Evolutionary conservation across 2,797 vertebrate genomes (phyloP).

Genomic region (Ibycter americanus): DNA sequence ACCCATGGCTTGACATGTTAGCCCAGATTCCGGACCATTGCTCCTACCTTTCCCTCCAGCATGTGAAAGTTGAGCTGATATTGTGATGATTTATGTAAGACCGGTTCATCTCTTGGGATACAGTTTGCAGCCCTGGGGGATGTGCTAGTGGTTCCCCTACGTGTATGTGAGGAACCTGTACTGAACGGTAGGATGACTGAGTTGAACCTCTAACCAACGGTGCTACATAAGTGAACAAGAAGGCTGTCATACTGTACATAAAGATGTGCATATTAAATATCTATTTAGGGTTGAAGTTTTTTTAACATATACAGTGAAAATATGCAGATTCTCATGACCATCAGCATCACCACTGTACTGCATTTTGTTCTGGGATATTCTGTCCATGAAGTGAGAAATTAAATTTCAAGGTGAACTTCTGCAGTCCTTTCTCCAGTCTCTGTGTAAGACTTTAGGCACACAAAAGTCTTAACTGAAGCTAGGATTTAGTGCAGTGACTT

Average conservation of each 20-base stretch:
- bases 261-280: background rate
- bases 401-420: background rate
- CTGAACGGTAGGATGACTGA: fast-evolving
- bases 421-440: background rate
- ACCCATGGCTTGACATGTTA: fast-evolving
- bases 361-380: background rate
- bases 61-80: background rate
- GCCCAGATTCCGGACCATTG: background rate
- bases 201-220: background rate
- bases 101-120: background rate
- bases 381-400: background rate
- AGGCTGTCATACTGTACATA: background rate
- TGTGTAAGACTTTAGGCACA: background rate
- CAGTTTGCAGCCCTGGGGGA: background rate
- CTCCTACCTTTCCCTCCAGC: background rate
- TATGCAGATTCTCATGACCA: background rate
- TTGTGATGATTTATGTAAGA: background rate
- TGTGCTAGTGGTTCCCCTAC: background rate
- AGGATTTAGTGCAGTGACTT: background rate
- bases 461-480: background rate
- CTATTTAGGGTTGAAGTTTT: background rate
- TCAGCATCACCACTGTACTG: background rate
- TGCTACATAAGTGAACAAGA: background rate
- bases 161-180: background rate
- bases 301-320: background rate